Conservation (phyloP, 2,888 invertebrate species). For the Helleia helle region DNA sequence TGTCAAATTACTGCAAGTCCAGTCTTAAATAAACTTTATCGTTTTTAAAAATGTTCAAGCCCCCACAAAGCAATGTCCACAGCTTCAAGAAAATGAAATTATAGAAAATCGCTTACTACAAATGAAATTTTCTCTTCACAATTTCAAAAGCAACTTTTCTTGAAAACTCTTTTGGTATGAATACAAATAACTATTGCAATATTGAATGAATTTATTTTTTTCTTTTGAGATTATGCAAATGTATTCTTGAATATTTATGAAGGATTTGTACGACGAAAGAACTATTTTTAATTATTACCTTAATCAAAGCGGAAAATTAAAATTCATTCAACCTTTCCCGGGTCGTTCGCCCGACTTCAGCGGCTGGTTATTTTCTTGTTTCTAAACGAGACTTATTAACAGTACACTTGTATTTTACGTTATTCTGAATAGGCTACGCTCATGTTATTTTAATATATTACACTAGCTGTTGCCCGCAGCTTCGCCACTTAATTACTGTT, state of each 20-base stretch:
- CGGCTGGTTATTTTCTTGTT: neutral
- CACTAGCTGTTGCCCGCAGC: no score
- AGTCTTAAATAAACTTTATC: neutral
- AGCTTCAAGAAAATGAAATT: conserved; percentile 14
- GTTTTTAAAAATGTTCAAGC: neutral
- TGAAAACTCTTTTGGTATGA: conserved; percentile 18
- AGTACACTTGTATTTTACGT: neutral
- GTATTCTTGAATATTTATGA: conserved; percentile 7
- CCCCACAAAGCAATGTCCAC: conserved; percentile 1
- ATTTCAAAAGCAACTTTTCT: conserved; percentile 19
- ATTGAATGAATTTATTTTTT: conserved; percentile 16
- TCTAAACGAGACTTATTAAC: conserved; percentile 2
- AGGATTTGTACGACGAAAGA: conserved; percentile 1
- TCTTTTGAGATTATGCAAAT: neutral
- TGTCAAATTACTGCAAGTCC: no score
- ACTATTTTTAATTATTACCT: conserved; percentile 11
- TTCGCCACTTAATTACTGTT: no score
- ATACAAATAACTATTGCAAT: conserved; percentile 19
- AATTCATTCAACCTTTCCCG: conserved; percentile 6
- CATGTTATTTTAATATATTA: no score
- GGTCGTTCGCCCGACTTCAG: conserved; percentile 1
- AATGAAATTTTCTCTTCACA: conserved; percentile 17
- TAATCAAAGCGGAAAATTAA: conserved; percentile 11
- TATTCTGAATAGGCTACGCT: no score
- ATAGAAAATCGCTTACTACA: conserved; percentile 18